A percentile compares a stretch with the other conserved stretches of the same genome.
phyloP scores from a whole-genome alignment of 1,140 invertebrate genomes.

The Pissodes strobi region DNA sequence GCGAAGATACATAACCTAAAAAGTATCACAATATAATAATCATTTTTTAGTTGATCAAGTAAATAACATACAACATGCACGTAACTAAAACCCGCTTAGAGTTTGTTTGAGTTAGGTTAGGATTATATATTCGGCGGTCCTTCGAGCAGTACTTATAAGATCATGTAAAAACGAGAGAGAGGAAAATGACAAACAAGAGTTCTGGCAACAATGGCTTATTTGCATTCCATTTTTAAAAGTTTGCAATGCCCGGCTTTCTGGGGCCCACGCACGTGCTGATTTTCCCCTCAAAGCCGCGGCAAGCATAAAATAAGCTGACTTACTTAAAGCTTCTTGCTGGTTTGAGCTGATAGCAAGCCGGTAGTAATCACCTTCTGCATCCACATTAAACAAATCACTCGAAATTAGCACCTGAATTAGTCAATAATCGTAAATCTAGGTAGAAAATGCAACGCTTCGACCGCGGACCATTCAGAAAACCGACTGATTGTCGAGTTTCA shows the following conservation, averaged over 20 bases:
- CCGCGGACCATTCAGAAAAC: constrained; percentile 27
- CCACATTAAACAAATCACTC: constrained; percentile 21
- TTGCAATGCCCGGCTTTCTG: constrained; percentile 9
- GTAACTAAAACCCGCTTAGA: no score
- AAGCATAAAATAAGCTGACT: constrained; percentile 11
- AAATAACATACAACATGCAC: no score
- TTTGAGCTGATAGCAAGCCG: constrained; percentile 2
- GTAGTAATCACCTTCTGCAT: constrained; percentile 1
- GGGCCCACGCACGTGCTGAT: constrained; percentile 28
- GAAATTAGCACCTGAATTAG: constrained; percentile 21
- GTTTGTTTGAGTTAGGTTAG: no score
- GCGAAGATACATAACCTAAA: constrained; percentile 20
- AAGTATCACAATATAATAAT: no score
- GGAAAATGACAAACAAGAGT: not conserved
- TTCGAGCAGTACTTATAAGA: not conserved
- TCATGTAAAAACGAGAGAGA: not conserved
- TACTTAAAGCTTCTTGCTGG: constrained; percentile 24
- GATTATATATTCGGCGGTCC: not conserved
- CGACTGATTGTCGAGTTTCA: constrained; percentile 29
- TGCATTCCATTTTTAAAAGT: constrained; percentile 12
- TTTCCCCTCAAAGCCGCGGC: constrained; percentile 8
- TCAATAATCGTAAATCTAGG: constrained; percentile 1
- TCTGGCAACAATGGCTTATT: constrained; percentile 9
- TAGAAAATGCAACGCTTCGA: constrained; percentile 8
- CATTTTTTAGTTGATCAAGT: no score